Conservation (phyloP, 2,888 invertebrate species). For the Lamellibrachia columna region DNA sequence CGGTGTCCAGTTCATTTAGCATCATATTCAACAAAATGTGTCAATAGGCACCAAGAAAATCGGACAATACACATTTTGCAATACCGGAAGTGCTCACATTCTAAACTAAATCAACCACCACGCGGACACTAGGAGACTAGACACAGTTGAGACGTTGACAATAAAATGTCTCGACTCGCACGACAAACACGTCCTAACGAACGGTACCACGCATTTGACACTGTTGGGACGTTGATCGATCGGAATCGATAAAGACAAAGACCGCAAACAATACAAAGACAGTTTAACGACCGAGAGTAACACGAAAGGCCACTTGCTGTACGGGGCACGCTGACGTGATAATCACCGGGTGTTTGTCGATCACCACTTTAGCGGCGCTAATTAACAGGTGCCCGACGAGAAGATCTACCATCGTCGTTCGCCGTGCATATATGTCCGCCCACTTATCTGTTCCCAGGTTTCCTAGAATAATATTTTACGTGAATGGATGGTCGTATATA, state of each 20-base stretch:
- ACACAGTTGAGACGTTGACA: no score
- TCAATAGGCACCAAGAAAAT: no score
- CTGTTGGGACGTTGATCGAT: background rate
- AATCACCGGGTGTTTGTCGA: background rate
- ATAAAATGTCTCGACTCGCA: background rate
- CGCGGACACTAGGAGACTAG: no score
- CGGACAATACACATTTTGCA: no score
- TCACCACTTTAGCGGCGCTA: background rate
- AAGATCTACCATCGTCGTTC: background rate
- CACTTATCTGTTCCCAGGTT: background rate
- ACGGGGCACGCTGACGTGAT: background rate
- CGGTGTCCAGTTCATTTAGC: no score
- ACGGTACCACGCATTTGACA: background rate
- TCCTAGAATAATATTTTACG: background rate
- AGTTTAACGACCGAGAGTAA: background rate
- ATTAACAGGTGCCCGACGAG: background rate
- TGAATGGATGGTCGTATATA: background rate
- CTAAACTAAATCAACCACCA: no score
- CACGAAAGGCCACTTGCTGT: background rate
- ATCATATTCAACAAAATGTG: no score
- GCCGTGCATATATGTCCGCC: background rate
- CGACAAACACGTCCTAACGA: background rate
- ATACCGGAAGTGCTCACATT: no score
- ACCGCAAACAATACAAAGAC: constrained; percentile 4
- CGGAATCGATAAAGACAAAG: background rate